Conservation (phyloP, 2,888 invertebrate genomes). For the Drosophila prostipennis region DNA sequence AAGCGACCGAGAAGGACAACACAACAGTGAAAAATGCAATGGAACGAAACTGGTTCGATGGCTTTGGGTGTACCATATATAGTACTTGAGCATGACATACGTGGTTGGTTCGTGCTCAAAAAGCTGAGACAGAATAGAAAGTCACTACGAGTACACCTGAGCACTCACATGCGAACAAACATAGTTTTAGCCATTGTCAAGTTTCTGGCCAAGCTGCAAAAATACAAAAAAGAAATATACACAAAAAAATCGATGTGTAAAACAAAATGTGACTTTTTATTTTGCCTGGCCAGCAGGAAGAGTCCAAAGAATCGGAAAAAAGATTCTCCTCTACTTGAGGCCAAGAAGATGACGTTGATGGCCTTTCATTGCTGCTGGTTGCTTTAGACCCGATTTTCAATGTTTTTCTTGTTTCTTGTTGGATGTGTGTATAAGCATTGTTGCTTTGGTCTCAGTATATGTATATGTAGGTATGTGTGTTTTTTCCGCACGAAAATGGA, state of each 20-base stretch:
- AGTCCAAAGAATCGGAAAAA: conserved; percentile 30
- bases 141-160: conserved; percentile 43
- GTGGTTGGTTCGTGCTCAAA: conserved; percentile 69
- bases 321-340: conserved; percentile 26
- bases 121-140: conserved; percentile 44
- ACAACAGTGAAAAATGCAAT: conserved; percentile 22
- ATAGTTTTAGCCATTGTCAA: conserved; percentile 45
- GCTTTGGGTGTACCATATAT: conserved; percentile 42
- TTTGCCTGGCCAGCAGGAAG: conserved; percentile 19
- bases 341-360: conserved; percentile 68
- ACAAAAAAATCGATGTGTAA: conserved; percentile 10
- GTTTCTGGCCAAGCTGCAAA: conserved; percentile 36
- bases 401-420: conserved; percentile 40
- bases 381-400: conserved; percentile 50
- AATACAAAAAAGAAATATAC: conserved; percentile 7
- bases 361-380: conserved; percentile 56
- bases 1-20: background rate
- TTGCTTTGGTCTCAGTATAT: background rate
- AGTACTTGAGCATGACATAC: conserved; percentile 69
- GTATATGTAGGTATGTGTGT: background rate
- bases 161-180: conserved; percentile 21
- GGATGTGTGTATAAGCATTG: conserved; percentile 7
- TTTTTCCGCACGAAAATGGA: conserved; percentile 10
- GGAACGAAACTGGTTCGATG: conserved; percentile 68
- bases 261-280: conserved; percentile 47